Conservation (phyloP, 2,113 vertebrate species). For the Beaufortia kweichowensis region DNA sequence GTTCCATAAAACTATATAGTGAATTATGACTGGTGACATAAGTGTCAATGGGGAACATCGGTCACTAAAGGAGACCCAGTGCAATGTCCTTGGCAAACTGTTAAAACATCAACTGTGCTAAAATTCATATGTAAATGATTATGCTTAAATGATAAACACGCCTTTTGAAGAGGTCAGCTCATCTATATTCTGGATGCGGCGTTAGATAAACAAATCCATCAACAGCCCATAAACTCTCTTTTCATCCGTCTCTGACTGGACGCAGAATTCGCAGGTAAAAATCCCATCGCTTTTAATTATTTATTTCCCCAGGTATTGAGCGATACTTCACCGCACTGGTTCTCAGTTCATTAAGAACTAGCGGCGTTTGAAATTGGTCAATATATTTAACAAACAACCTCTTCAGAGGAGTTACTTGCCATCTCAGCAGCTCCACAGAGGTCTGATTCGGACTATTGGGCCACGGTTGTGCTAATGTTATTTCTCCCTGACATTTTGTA, state of each 20-base stretch:
- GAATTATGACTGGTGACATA: constrained; percentile 9
- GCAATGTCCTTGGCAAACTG: constrained; percentile 20
- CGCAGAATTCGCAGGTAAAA: constrained; percentile 66
- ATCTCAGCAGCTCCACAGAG: constrained; percentile 57
- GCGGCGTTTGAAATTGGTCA: constrained; percentile 69
- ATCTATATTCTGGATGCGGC: constrained; percentile 28
- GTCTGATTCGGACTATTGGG: constrained; percentile 14
- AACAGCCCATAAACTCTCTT: constrained; percentile 49
- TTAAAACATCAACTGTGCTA: neutral
- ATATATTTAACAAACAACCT: constrained; percentile 71
- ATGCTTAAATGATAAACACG: constrained; percentile 29
- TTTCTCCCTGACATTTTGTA: neutral
- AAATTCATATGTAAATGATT: constrained; percentile 15
- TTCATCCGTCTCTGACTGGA: constrained; percentile 54
- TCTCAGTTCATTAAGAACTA: constrained; percentile 75
- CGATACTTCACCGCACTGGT: constrained; percentile 62
- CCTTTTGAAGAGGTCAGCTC: constrained; percentile 44
- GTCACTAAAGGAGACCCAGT: neutral
- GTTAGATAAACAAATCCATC: constrained; percentile 35
- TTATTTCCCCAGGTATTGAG: constrained; percentile 72
- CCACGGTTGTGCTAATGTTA: constrained; percentile 23
- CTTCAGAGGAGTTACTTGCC: constrained; percentile 52
- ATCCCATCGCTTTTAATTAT: constrained; percentile 69
- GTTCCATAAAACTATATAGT: constrained; percentile 10
- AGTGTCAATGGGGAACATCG: neutral